Base-by-base conservation (phyloP, 2,797 vertebrate species). In the Acropternis orthonyx region DNA sequence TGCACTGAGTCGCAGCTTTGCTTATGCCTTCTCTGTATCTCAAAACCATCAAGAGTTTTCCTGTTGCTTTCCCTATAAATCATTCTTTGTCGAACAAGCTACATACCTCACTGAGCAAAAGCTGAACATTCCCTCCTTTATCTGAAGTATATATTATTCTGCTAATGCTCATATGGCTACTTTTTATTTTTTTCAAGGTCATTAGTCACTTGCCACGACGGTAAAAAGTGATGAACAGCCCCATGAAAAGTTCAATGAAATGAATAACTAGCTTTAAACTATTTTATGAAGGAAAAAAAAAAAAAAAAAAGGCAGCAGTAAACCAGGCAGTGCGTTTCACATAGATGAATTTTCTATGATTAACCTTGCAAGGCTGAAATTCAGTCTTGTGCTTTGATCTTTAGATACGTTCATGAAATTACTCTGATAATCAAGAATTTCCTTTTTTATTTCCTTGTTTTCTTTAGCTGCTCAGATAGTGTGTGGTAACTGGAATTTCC, bases 241-340 rank as follows among this genome's bases (percentile, higher is more conserved):
- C 86, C 87, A 91, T 91, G 93, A 93, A 87, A 88, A 92, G 90
- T 92, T 93, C 93, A 94, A 79, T 93, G 88, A 93, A 92, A 96
- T 93, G 84, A 97, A 82, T 87, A 94, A 97, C 80, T 95, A 95
- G 62, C 77, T 89, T 96, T 95, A 93, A 93, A 91, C 86, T 88
- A 54, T 79, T 94, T 87, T 36, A 74, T 69, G 28, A 0, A 7
- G 9, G 39, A 19, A 30, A 27, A 2, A 23, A 11, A 28, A 49
- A 52, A 58, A 61, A 55, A 55, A 21, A n/a, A n/a, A n/a, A n/a
- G 21, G 58, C n/a, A 86, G 39, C 68, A 65, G 71, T 81, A 95
- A 92, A 92, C 77, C 54, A 79, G 78, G 56, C 56, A 85, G 55
- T 27, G 26, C 75, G 63, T 63, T 92, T 95, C 51, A 52, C 0